Percentiles rank a stretch among this genome's conserved stretches.
Evolutionary conservation across 2,113 vertebrate species (phyloP).

Genomic region (Cynopterus brachyotis): DNA sequence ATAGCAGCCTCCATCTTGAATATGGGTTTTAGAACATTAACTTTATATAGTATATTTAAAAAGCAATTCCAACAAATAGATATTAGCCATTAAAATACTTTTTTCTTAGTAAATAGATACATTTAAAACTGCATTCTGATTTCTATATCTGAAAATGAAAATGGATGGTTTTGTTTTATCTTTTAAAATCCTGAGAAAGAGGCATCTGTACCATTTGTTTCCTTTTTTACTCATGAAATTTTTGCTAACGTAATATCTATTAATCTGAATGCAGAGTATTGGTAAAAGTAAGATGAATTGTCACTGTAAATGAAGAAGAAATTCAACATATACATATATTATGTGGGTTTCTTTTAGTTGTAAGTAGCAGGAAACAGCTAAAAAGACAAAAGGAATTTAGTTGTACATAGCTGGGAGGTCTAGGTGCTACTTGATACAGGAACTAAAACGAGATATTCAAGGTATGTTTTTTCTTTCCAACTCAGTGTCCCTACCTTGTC

Average conservation of each 20-base stretch:
- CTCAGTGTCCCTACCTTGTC: neutral
- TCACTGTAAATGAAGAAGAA: neutral
- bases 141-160: slow-evolving; percentile 39
- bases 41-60: slow-evolving; percentile 66
- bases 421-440: neutral
- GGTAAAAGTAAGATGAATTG: neutral
- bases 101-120: slow-evolving; percentile 29
- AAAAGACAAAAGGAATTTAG: neutral
- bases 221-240: neutral
- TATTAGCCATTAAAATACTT: slow-evolving; percentile 57
- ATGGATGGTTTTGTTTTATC: neutral
- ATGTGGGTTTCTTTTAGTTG: neutral
- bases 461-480: neutral
- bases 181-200: neutral
- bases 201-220: neutral
- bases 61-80: slow-evolving; percentile 47
- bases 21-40: slow-evolving; percentile 57
- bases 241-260: neutral
- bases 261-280: neutral
- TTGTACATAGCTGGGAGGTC: neutral
- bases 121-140: slow-evolving; percentile 41
- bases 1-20: slow-evolving; percentile 43
- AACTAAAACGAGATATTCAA: neutral
- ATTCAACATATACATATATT: neutral
- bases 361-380: neutral